phyloP scores from a whole-genome alignment of 1,140 invertebrate species.

The Trachelipus rathkii region DNA sequence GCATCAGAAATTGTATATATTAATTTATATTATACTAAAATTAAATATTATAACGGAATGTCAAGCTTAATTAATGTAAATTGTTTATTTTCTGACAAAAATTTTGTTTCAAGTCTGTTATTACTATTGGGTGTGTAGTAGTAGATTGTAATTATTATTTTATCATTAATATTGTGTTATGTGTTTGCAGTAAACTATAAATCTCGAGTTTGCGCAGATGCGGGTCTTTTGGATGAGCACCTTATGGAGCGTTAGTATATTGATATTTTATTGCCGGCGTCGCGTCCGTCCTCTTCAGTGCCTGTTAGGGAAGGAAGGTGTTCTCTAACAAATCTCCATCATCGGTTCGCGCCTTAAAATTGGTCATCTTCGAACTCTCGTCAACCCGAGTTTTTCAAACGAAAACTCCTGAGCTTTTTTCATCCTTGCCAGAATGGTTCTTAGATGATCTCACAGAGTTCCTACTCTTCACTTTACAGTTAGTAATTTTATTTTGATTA shows the following conservation, averaged over 20 bases:
- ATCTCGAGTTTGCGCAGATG: constrained; percentile 78
- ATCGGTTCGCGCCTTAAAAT: constrained; percentile 23
- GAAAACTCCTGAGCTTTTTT: constrained; percentile 58
- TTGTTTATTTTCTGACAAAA: too few species aligned
- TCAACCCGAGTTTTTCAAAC: constrained; percentile 40
- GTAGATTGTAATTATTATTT: too few species aligned
- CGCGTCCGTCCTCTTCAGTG: constrained; percentile 65
- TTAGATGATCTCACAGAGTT: constrained; percentile 95
- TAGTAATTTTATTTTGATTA: too few species aligned
- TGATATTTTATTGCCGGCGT: constrained; percentile 83
- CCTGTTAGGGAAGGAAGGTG: constrained; percentile 28
- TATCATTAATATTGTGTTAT: too few species aligned
- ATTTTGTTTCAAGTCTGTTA: too few species aligned
- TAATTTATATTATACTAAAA: too few species aligned
- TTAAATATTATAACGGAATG: too few species aligned
- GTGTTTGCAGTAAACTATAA: constrained; percentile 54
- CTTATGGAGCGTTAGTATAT: constrained; percentile 71
- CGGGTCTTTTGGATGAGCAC: constrained; percentile 74
- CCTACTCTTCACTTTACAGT: constrained; percentile 86
- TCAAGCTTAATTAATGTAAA: too few species aligned
- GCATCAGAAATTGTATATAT: too few species aligned
- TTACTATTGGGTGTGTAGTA: too few species aligned
- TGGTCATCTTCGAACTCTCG: constrained; percentile 18
- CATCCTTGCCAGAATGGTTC: constrained; percentile 91
- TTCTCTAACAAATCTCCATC: constrained; percentile 28